A percentile compares a stretch with the other conserved stretches of the same genome.
Evolutionary conservation across 2,888 invertebrate species (phyloP).

Genomic region (Agrochola litura): DNA sequence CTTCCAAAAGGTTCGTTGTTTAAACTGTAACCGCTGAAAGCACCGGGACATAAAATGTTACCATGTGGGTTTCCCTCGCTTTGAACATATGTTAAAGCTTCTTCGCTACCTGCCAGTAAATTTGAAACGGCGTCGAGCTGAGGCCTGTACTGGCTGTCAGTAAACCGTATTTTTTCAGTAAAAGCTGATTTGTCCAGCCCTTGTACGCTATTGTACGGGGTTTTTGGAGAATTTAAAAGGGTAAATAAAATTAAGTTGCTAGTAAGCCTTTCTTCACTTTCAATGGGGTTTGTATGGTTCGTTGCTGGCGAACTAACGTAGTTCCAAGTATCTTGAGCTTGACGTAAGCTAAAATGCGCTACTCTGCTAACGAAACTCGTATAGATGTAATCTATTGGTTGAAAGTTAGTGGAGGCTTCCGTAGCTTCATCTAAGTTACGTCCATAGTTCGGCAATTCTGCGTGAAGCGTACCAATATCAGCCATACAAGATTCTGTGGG

Average conservation of each 20-base stretch:
- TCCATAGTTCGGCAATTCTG: neutral
- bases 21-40: no score
- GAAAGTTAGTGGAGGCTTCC: neutral
- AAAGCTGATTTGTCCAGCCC: no score
- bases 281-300: neutral
- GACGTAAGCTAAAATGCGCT: neutral
- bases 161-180: neutral
- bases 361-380: neutral
- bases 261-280: neutral
- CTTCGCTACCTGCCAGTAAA: no score
- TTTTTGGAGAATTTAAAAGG: no score
- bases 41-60: no score
- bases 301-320: neutral
- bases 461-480: neutral
- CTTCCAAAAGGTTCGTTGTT: no score
- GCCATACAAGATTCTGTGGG: neutral
- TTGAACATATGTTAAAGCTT: no score
- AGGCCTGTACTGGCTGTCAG: neutral
- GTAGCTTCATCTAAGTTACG: neutral
- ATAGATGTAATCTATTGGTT: neutral
- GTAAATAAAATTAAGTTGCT: no score
- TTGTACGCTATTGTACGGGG: no score
- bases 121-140: neutral
- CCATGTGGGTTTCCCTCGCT: no score
- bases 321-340: conserved; percentile 1